phyloP scores from a whole-genome alignment of 2,797 vertebrate species.

The Hyperoplus lanceolatus region DNA sequence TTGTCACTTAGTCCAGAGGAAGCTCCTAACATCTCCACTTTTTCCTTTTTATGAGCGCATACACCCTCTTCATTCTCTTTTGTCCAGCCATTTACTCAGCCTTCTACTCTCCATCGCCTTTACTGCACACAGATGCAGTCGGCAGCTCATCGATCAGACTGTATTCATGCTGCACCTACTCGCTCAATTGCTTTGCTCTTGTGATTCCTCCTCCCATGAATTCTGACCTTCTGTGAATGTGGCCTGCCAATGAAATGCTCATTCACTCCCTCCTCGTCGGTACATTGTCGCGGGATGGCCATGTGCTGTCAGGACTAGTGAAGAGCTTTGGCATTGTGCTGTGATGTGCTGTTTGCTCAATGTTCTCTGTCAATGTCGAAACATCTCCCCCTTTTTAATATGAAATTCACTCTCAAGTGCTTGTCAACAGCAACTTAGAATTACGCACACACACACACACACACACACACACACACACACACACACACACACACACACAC shows the following conservation, averaged over 20 bases:
- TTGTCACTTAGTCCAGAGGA: constrained; percentile 77
- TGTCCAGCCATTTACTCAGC: constrained; percentile 79
- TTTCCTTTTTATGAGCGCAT: constrained; percentile 56
- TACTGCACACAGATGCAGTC: constrained; percentile 54
- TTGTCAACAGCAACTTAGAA: constrained; percentile 72
- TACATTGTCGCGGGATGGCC: constrained; percentile 79
- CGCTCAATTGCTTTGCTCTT: constrained; percentile 72
- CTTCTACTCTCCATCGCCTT: constrained; percentile 69
- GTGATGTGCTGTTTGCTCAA: constrained; percentile 80
- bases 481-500: constrained; percentile 33
- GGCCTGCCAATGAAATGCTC: constrained; percentile 77
- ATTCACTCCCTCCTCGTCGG: constrained; percentile 70
- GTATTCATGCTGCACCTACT: constrained; percentile 64
- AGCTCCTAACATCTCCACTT: constrained; percentile 67
- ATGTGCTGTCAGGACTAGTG: constrained; percentile 77
- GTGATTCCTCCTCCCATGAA: constrained; percentile 67
- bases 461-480: constrained; percentile 20
- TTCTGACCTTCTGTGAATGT: constrained; percentile 82
- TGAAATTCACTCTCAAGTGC: constrained; percentile 76
- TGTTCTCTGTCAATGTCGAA: constrained; percentile 81
- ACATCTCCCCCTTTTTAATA: constrained; percentile 74
- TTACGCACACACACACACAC: constrained; percentile 24
- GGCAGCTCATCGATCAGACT: constrained; percentile 73
- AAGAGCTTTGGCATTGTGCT: constrained; percentile 84
- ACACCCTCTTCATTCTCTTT: constrained; percentile 56